Percentiles rank a stretch among this genome's conserved stretches.
These are phyloP conservation scores for Melanophora roralis DNA, from an alignment of 2,888 invertebrate genomes.

Conservation along the genomic window DNA sequence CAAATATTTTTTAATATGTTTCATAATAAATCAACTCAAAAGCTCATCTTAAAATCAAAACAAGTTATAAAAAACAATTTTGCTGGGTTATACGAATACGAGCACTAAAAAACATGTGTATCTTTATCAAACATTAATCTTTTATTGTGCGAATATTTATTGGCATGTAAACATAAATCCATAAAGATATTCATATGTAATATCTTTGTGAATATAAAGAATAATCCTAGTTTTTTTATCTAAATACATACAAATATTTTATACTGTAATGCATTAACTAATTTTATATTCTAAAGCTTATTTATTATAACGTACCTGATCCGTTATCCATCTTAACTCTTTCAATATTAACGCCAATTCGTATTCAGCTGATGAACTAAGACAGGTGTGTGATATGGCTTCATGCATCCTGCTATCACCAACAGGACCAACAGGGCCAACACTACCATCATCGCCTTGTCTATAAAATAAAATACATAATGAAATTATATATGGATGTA, in stretches of 20 bases:
- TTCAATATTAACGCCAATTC: conserved; percentile 96
- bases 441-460: conserved; percentile 76
- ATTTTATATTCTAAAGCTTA: conserved; percentile 63
- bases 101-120: too few relatives aligned
- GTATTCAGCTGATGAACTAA: conserved; percentile 88
- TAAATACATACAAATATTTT: too few relatives aligned
- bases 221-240: neutral
- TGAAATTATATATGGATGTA: conserved; percentile 11
- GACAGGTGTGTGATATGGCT: conserved; percentile 87
- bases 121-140: too few relatives aligned
- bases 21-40: too few relatives aligned
- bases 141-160: neutral
- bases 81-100: conserved; percentile 33
- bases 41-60: too few relatives aligned
- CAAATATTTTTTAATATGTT: too few relatives aligned
- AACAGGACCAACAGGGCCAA: conserved; percentile 77
- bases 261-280: neutral
- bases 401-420: conserved; percentile 83
- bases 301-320: conserved; percentile 80
- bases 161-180: neutral
- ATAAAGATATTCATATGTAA: neutral
- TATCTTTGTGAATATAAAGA: too few relatives aligned
- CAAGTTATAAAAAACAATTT: too few relatives aligned
- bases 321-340: conserved; percentile 94
- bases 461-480: conserved; percentile 58